These are phyloP conservation scores for Andrena dorsata DNA, from an alignment of 2,888 invertebrate genomes.

Conservation along the genomic window DNA sequence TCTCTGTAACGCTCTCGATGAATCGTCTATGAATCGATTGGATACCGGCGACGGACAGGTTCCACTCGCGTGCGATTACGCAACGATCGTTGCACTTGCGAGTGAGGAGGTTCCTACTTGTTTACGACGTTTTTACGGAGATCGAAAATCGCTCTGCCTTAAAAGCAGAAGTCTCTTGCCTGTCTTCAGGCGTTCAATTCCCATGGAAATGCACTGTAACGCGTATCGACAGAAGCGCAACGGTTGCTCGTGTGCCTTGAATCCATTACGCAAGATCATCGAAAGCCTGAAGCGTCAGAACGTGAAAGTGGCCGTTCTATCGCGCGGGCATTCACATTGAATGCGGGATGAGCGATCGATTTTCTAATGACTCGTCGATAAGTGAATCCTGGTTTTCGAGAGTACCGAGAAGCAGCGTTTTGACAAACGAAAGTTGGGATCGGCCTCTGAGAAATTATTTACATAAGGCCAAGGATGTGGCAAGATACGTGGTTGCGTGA, in stretches of 20 bases:
- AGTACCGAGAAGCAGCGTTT: neutral
- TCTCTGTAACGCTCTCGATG: too few species aligned
- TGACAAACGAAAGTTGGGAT: neutral
- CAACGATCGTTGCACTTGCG: neutral
- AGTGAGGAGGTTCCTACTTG: neutral
- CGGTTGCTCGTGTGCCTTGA: constrained; percentile 31
- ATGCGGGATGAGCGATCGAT: constrained; percentile 45
- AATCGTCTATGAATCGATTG: too few species aligned
- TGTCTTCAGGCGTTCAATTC: constrained; percentile 7
- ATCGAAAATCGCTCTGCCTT: neutral
- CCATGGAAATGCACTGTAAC: neutral
- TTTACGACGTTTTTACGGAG: neutral
- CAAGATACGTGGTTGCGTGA: neutral
- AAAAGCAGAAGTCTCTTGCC: neutral
- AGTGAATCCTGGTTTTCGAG: neutral
- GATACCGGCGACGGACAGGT: too few species aligned
- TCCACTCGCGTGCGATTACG: too few species aligned
- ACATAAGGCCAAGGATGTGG: neutral
- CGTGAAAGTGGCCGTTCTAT: constrained; percentile 77
- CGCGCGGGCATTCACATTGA: constrained; percentile 72
- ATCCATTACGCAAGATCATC: constrained; percentile 69
- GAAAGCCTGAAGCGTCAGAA: constrained; percentile 70
- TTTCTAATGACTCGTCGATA: neutral
- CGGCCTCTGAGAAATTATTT: neutral
- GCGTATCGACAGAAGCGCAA: constrained; percentile 19